These are phyloP conservation scores for Drosophila micromelanica DNA, from an alignment of 1,140 invertebrate genomes.

Conservation along the genomic window DNA sequence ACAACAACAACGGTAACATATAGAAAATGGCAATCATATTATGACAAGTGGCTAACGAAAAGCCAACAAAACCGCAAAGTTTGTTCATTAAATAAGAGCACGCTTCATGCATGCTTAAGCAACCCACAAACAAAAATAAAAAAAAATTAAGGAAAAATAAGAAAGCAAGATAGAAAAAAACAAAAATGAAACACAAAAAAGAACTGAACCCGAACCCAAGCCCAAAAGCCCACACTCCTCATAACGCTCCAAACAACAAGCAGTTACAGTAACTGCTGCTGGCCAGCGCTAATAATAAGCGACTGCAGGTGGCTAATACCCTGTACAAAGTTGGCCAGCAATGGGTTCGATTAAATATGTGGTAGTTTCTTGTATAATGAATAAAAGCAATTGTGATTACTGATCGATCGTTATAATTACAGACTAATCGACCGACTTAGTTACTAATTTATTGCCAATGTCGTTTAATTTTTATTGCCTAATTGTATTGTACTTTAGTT, in stretches of 20 bases:
- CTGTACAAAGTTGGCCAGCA: slow-evolving; percentile 3
- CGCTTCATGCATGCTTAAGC: slow-evolving; percentile 73
- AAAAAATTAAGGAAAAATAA: slow-evolving; percentile 21
- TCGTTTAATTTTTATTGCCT: too few species aligned
- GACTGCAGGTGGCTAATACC: slow-evolving; percentile 40
- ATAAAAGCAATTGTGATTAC: too few species aligned
- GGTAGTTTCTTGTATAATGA: too few species aligned
- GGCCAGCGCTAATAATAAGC: slow-evolving; percentile 42
- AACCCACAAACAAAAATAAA: slow-evolving; percentile 23
- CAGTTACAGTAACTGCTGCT: slow-evolving; percentile 45
- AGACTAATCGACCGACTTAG: too few species aligned
- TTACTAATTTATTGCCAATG: too few species aligned
- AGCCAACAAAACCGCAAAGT: slow-evolving; percentile 60
- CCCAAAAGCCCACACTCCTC: not conserved
- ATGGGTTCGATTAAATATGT: not conserved
- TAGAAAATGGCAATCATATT: slow-evolving; percentile 37
- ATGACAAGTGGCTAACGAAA: slow-evolving; percentile 50
- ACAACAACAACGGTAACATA: not conserved
- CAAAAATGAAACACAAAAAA: slow-evolving; percentile 10
- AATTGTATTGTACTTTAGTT: too few species aligned
- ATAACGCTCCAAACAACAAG: slow-evolving; percentile 17
- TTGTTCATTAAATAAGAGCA: slow-evolving; percentile 71
- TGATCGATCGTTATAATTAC: too few species aligned
- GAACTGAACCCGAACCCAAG: slow-evolving; percentile 13
- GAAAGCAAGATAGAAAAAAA: slow-evolving; percentile 6